phyloP scores from a whole-genome alignment of 2,113 vertebrate species.

The Bettongia penicillata region DNA sequence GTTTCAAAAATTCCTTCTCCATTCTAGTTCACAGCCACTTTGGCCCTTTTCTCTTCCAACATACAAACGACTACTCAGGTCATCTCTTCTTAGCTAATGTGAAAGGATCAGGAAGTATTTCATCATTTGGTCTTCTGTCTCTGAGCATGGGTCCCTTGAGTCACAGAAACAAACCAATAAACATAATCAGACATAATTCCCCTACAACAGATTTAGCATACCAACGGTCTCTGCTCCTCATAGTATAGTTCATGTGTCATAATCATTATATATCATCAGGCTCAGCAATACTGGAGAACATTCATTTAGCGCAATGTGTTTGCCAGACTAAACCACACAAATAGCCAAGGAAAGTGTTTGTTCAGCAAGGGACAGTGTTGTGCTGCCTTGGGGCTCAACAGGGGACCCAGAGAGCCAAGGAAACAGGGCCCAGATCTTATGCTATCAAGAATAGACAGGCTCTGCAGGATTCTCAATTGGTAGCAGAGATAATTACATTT shows the following conservation, averaged over 20 bases:
- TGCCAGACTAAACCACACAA: conserved; percentile 19
- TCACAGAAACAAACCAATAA: conserved; percentile 45
- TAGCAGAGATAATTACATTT: conserved; percentile 56
- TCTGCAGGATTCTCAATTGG: conserved; percentile 49
- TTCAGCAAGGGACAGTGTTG: neutral
- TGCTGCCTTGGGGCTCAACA: neutral
- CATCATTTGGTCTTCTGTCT: conserved; percentile 46
- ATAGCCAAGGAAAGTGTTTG: neutral
- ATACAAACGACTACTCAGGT: conserved; percentile 42
- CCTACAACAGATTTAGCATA: neutral
- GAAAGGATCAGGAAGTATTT: conserved; percentile 19
- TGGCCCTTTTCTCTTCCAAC: conserved; percentile 18
- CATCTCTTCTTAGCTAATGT: conserved; percentile 16
- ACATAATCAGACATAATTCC: conserved; percentile 11
- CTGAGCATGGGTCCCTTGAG: conserved; percentile 31
- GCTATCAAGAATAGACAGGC: neutral
- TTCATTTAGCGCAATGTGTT: neutral
- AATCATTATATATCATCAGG: conserved; percentile 27
- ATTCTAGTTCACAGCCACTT: conserved; percentile 13
- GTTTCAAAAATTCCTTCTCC: conserved; percentile 19
- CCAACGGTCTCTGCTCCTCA: neutral
- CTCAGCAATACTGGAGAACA: conserved; percentile 34
- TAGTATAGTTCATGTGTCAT: neutral
- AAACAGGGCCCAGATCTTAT: conserved; percentile 34
- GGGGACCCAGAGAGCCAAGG: neutral